Base-by-base conservation (phyloP, 2,113 vertebrate species). In the Sander vitreus region DNA sequence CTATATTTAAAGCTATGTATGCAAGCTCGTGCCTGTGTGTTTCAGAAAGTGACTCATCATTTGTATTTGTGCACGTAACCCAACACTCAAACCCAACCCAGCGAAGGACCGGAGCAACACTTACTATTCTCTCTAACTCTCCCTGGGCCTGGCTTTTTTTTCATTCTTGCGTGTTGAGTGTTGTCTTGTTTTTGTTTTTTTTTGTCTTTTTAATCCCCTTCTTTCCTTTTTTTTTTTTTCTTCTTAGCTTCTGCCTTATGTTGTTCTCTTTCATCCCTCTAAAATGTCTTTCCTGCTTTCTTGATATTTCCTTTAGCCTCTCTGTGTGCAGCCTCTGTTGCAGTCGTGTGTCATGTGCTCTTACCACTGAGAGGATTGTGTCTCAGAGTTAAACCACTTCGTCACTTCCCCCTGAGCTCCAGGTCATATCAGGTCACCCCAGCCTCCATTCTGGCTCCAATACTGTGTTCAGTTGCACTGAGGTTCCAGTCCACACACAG, bases 21-120 rank as follows among this genome's bases (percentile, higher is more conserved):
- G 45, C 6, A 19, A 51, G 48, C 19, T 1, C 85, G 43, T n/a
- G 75, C 21, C 55, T 81, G 80, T 53, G 74, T 76, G 82, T 80
- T 85, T 85, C 73, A 82, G 79, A 88, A 83, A 84, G 78, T 88
- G 87, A 90, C 88, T 91, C 90, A 91, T 88, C 82, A 80, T 88
- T 82, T 90, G 72, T 79, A 64, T 88, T 86, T 87, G 78, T 82
- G 75, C 80, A 65, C 21, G 21, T 60, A 92, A 90, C 85, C 76
- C 54, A 83, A 88, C 76, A 86, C 87, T 76, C 47, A 57, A 43
- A 47, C 83, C 75, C 80, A 78, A 27, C 76, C 84, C 83, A 73
- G 76, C 21, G 27, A 68, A 73, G 47, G 70, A 67, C 83, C 62
- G 64, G 54, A 86, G 80, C 77, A 54, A 80, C 85, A 73, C 76